Evolutionary conservation across 2,888 invertebrate genomes (phyloP), one percentile per base, ranked within the genome.

Genomic region (Zhengitettix transpicula): DNA sequence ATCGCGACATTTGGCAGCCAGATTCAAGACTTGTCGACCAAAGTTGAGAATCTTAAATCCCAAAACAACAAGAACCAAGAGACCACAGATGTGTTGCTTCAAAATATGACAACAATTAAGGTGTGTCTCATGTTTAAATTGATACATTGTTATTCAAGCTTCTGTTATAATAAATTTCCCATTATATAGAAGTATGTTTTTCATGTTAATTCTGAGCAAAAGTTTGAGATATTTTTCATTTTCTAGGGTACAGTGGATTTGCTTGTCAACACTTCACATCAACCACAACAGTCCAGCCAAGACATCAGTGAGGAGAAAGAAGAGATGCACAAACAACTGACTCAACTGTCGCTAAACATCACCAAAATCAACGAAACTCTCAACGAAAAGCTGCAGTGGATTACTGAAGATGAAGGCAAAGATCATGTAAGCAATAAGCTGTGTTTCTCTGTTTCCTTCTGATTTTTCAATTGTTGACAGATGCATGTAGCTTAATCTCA

Each of bases 1-100:
- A 80, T 83, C 2, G 81, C 78, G 2, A 75, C 76, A 42, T 77
- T 83, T 63, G 83, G 83, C 5, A 81, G 82, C 62, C 78, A 80
- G 73, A 80, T 82, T 64, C 68, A 70, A 61, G 76, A 76, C 64
- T 67, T 77, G 60, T 68, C 68, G 58, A 69, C 68, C 0, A 74
- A 72, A 3, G 71, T 72, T 10, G 67, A 68, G 1, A 66, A 67
- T 9, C 65, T 76, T 47, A 74, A 74, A 64, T 71, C 72, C 51
- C 64, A 66, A 41, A 65, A 65, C 57, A 64, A 60, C 42, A 59
- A 65, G 42, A 59, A 67, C 16, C 59, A 61, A 40, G 64, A 65
- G 56, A 61, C 64, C 44, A 65, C 68, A 0, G 69, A 69, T 40
- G 59, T 41, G 40, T 57, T 70, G n/a, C 58, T 63, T 57, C 59